A percentile compares a stretch with the other conserved stretches of the same genome.
These are phyloP conservation scores for Phylloscopus trochiloides DNA, from an alignment of 2,113 vertebrate genomes.

Conservation along the genomic window DNA sequence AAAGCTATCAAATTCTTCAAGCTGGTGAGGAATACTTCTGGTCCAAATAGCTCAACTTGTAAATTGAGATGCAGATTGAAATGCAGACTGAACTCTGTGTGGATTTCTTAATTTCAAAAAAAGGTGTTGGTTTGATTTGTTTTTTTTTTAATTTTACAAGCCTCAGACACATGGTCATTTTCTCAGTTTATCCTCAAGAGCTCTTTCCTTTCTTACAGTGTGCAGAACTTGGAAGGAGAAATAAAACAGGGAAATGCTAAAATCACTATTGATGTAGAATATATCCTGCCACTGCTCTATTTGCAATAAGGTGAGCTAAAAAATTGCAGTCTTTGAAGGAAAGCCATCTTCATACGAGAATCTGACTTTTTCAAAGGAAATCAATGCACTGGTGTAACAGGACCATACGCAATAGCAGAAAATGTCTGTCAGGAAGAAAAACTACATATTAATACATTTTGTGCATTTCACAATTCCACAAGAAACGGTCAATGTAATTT, in stretches of 20 bases:
- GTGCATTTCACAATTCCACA: background rate
- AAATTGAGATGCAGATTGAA: background rate
- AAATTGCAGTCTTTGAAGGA: background rate
- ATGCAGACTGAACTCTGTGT: background rate
- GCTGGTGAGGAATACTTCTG: background rate
- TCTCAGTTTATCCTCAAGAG: background rate
- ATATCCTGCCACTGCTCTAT: background rate
- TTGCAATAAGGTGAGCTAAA: background rate
- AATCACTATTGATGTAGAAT: background rate
- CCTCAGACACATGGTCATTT: background rate
- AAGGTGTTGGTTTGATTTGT: background rate
- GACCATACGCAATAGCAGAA: background rate
- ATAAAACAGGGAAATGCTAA: background rate
- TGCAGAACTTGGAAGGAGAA: background rate
- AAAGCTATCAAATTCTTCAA: background rate
- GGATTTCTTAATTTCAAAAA: background rate
- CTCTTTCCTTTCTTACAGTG: background rate
- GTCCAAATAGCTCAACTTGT: background rate
- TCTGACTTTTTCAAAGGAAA: constrained; percentile 10
- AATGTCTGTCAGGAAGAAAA: background rate
- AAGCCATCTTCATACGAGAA: background rate
- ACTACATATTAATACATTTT: background rate
- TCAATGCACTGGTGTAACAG: background rate
- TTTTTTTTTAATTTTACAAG: background rate
- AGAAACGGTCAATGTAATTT: background rate